These are phyloP conservation scores for Sipha maydis DNA, from an alignment of 2,888 invertebrate genomes.

Conservation along the genomic window DNA sequence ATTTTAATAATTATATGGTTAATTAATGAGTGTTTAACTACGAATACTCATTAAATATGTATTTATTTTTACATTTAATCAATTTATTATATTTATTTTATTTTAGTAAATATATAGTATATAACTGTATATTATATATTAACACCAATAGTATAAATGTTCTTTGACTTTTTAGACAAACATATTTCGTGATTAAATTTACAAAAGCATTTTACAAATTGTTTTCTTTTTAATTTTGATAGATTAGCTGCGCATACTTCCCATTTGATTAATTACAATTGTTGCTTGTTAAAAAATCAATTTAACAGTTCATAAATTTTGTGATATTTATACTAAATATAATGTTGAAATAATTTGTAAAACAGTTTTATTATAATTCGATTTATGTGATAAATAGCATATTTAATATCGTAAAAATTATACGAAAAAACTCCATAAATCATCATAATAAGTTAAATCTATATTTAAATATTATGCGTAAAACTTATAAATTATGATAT, in stretches of 20 bases:
- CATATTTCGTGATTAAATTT: neutral
- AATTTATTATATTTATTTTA: neutral
- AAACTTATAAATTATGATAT: neutral
- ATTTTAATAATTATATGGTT: neutral
- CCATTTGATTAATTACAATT: neutral
- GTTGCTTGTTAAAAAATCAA: neutral
- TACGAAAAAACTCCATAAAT: neutral
- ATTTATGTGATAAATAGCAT: constrained; percentile 2
- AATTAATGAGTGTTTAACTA: neutral
- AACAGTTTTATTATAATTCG: constrained; percentile 3
- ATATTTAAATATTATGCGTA: neutral
- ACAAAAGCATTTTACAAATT: neutral
- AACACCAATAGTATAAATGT: neutral
- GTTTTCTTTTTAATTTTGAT: neutral
- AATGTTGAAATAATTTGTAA: neutral
- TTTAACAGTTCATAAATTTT: neutral
- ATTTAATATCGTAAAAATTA: neutral
- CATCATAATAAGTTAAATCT: neutral
- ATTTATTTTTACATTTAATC: neutral
- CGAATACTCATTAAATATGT: neutral
- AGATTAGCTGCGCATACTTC: neutral
- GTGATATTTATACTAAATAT: neutral
- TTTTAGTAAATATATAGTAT: neutral
- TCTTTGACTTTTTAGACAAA: neutral
- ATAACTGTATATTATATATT: too few relatives aligned